A percentile compares a stretch with the other conserved stretches of the same genome.
These are phyloP conservation scores for Trogon melanurus DNA, from an alignment of 2,113 vertebrate genomes.

Conservation along the genomic window DNA sequence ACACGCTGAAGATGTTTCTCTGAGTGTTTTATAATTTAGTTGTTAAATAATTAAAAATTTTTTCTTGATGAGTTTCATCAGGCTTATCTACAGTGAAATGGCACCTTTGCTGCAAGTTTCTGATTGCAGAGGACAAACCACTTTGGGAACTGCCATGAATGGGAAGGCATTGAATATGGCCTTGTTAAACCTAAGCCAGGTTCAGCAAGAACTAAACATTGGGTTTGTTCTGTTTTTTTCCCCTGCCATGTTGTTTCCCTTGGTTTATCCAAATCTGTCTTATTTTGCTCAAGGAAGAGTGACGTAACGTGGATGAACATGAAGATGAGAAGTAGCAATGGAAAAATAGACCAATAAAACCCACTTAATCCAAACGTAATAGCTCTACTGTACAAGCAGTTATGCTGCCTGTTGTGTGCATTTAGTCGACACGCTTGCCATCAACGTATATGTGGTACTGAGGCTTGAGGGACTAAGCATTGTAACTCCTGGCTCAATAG, in stretches of 20 bases:
- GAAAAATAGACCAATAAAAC: not conserved
- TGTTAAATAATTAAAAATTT: not conserved
- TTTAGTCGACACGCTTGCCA: not conserved
- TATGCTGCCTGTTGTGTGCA: not conserved
- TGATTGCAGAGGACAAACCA: not conserved
- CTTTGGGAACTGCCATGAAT: not conserved
- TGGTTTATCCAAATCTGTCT: not conserved
- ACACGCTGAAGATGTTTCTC: not conserved
- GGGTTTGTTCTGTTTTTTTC: not conserved
- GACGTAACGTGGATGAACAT: not conserved
- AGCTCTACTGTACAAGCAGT: not conserved
- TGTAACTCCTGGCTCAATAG: not conserved
- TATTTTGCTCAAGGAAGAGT: not conserved
- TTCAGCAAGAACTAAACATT: not conserved
- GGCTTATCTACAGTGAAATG: not conserved
- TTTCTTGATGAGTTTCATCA: not conserved
- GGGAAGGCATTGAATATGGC: not conserved
- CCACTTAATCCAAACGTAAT: not conserved
- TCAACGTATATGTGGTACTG: not conserved
- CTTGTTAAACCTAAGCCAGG: not conserved
- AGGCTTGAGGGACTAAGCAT: not conserved
- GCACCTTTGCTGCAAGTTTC: not conserved
- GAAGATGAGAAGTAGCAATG: not conserved
- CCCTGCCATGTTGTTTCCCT: not conserved
- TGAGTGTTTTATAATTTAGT: not conserved